These are phyloP conservation scores for Macrobrachium rosenbergii DNA, from an alignment of 1,140 invertebrate genomes.

Conservation along the genomic window DNA sequence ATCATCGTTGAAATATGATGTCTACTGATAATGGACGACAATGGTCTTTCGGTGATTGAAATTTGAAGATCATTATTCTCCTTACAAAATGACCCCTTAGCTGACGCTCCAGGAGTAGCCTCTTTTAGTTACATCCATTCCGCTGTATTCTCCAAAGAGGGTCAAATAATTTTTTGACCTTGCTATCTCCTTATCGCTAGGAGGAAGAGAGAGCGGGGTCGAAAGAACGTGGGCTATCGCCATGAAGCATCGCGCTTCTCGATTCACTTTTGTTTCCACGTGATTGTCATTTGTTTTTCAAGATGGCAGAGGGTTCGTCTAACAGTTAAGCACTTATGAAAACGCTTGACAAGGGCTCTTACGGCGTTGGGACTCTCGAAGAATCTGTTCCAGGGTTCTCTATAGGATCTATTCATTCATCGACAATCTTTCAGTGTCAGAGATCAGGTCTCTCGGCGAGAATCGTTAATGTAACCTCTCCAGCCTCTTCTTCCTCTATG, in stretches of 20 bases:
- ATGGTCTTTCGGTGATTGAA: no score
- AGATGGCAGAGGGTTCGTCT: constrained; percentile 54
- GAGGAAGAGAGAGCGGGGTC: constrained; percentile 37
- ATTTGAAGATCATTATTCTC: no score
- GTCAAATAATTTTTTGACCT: constrained; percentile 53
- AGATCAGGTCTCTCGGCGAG: neutral
- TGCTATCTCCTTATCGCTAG: constrained; percentile 13
- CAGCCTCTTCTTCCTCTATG: no score
- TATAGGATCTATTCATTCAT: constrained; percentile 37
- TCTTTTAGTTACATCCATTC: constrained; percentile 32
- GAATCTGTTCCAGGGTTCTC: constrained; percentile 5
- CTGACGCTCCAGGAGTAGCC: neutral
- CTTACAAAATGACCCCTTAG: neutral
- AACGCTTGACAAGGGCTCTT: constrained; percentile 34
- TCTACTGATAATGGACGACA: no score
- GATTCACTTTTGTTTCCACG: constrained; percentile 62
- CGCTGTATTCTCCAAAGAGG: constrained; percentile 44
- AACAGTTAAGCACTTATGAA: constrained; percentile 61
- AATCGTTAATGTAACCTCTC: neutral
- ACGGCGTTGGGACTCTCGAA: constrained; percentile 13
- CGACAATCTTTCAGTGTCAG: constrained; percentile 35
- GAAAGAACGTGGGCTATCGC: constrained; percentile 52
- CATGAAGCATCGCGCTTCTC: constrained; percentile 40
- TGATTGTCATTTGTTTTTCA: constrained; percentile 63
- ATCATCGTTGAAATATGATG: no score